Conservation (phyloP, 2,797 vertebrate genomes). For the Eurystomus glaucurus region DNA sequence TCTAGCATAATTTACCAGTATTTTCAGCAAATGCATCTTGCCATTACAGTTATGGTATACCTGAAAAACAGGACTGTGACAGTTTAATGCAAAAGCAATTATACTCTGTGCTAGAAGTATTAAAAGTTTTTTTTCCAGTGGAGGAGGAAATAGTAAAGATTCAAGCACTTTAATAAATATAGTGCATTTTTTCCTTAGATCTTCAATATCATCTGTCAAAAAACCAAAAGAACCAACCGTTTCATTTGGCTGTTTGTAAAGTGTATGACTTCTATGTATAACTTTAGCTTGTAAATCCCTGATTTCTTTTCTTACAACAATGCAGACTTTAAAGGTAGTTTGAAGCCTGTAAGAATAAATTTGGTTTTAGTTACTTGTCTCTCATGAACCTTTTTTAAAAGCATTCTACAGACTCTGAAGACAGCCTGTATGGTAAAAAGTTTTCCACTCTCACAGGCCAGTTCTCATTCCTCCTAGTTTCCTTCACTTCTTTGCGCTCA, state of each 20-base stretch:
- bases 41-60: neutral
- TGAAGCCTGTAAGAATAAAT: neutral
- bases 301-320: neutral
- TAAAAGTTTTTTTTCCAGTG: conserved; percentile 8
- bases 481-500: neutral
- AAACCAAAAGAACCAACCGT: neutral
- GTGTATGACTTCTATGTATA: neutral
- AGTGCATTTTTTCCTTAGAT: neutral
- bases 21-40: conserved; percentile 37
- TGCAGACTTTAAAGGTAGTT: neutral
- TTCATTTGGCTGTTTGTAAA: neutral
- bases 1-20: neutral
- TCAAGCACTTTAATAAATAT: neutral
- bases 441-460: neutral
- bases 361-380: neutral
- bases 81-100: conserved; percentile 61
- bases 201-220: neutral
- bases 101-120: neutral
- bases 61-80: conserved; percentile 6
- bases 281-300: neutral
- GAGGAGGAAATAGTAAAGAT: neutral
- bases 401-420: neutral
- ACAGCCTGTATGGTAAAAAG: neutral
- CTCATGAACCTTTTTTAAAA: neutral
- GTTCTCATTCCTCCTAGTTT: neutral